phyloP scores from a whole-genome alignment of 2,797 vertebrate species.

The Discoglossus pictus region DNA sequence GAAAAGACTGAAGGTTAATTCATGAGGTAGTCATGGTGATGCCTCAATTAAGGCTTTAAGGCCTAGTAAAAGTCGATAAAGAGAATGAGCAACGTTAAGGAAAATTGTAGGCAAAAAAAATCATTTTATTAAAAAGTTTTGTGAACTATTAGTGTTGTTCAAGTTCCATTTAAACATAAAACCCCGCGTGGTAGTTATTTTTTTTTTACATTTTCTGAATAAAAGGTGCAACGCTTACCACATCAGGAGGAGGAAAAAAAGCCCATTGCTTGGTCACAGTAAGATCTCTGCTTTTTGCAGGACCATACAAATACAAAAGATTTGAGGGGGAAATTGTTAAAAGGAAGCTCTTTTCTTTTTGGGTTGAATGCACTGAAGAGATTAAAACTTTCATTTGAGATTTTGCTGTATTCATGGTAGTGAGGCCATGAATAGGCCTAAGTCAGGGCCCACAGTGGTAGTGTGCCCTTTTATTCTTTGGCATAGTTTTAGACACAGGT shows the following conservation, averaged over 20 bases:
- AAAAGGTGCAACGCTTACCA: constrained; percentile 70
- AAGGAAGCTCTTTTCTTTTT: constrained; percentile 83
- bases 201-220: neutral
- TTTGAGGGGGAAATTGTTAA: constrained; percentile 80
- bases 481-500: constrained; percentile 76
- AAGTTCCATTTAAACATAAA: no score
- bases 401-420: constrained; percentile 83
- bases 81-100: no score
- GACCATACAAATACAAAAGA: constrained; percentile 75
- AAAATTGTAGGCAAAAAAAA: no score
- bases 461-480: constrained; percentile 75
- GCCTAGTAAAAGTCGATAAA: no score
- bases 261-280: constrained; percentile 73
- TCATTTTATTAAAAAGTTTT: no score
- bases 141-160: no score
- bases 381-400: constrained; percentile 86
- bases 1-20: no score
- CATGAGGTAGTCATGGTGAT: no score
- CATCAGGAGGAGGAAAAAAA: constrained; percentile 62
- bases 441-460: constrained; percentile 70
- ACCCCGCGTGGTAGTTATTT: constrained; percentile 9
- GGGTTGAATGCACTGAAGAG: constrained; percentile 76
- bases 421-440: constrained; percentile 69
- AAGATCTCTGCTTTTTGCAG: constrained; percentile 77
- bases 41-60: no score